Base-by-base conservation (phyloP, 1,140 invertebrate species). In the Drosophila pectinifera region DNA sequence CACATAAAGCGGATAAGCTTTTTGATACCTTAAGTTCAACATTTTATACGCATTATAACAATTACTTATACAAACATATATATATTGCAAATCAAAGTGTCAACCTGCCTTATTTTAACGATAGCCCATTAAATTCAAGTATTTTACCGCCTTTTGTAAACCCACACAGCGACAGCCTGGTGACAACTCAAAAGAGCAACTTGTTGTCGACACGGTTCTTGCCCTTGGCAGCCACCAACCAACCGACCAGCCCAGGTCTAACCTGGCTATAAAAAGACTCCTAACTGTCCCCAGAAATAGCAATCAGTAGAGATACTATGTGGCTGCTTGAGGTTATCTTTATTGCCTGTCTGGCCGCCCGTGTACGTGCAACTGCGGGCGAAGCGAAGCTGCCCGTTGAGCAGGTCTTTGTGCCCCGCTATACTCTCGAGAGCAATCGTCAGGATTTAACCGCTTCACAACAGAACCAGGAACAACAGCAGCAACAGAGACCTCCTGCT, bases 151-250 rank as follows among this genome's bases (percentile, higher is more conserved):
- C 39, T 18, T 24, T 45, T 61, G 39, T 54, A 61, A 41, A 24
- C 34, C 20, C 20, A 36, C 10, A 24, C 11, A 55, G 18, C 43
- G 69, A 42, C 69, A 39, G 13, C 31, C 5, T 59, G 46, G 41
- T 80, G 81, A 82, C 78, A 86, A 11, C 61, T 73, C 43, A 65
- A 79, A 72, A 70, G 48, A 80, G 59, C 62, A 46, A 69, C 49
- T 51, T 41, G 41, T 28, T 58, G 55, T 46, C 57, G 48, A 39
- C 67, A 59, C 49, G 73, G 58, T 39, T 18, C 8, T 36, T 59
- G 57, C 54, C 45, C 41, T 22, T 61, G 45, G 11, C 28, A 36
- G 28, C 14, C n/a, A n/a, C n/a, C n/a, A n/a, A n/a, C n/a, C n/a
- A n/a, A n/a, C n/a, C n/a, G n/a, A n/a, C n/a, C n/a, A n/a, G n/a